A percentile compares a stretch with the other conserved stretches of the same genome.
Conservation (phyloP, 2,888 invertebrate species). For the Ennomos quercinarius region DNA sequence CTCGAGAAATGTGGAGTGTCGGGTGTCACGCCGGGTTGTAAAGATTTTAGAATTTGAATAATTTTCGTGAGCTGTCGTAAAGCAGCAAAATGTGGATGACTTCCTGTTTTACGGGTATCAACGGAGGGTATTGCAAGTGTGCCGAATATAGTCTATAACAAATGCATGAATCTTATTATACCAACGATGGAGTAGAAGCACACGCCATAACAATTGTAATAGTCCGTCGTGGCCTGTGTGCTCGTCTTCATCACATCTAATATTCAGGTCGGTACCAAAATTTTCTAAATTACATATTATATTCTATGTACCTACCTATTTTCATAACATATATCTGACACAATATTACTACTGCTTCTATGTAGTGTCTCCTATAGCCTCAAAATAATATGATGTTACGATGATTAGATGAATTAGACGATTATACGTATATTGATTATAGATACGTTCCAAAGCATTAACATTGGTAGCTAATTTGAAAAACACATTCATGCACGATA, state of each 20-base stretch:
- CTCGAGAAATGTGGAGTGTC: slow-evolving; percentile 9
- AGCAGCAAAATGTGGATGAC: not conserved
- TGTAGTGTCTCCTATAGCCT: not conserved
- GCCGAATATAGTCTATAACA: no score
- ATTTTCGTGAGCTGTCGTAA: slow-evolving; percentile 2
- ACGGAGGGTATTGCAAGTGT: no score
- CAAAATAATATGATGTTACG: slow-evolving; percentile 12
- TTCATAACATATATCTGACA: no score
- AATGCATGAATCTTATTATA: no score
- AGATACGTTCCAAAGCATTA: slow-evolving; percentile 6
- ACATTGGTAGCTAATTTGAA: slow-evolving; percentile 14
- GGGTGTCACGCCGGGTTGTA: slow-evolving; percentile 11
- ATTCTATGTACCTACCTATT: slow-evolving; percentile 5
- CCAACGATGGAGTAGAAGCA: no score
- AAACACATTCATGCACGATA: slow-evolving; percentile 10
- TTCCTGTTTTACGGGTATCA: no score
- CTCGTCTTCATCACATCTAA: no score
- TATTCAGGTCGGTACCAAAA: no score
- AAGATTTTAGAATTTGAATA: slow-evolving; percentile 15
- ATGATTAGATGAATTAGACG: no score
- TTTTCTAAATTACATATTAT: not conserved
- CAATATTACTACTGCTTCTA: not conserved
- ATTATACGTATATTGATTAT: no score
- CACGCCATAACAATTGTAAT: no score
- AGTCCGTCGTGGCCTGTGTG: no score